Conservation (phyloP, 1,140 invertebrate genomes). For the Pseudomyrmex dendroicus region DNA sequence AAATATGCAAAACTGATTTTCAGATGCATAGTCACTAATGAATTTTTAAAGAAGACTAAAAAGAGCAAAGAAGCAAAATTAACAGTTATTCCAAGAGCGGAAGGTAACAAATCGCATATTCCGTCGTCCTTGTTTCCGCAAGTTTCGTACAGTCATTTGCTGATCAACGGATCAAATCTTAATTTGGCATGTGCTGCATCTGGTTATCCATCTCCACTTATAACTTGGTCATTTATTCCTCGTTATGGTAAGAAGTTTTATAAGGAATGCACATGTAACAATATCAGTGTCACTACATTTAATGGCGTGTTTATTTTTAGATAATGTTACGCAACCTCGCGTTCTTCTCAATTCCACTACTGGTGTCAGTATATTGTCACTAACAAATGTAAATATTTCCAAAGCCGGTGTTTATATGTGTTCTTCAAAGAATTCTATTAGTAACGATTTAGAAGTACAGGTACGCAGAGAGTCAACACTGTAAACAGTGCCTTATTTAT, state of each 20-base stretch:
- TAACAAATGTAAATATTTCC: constrained; percentile 81
- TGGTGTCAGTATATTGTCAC: constrained; percentile 82
- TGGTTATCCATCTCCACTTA: constrained; percentile 85
- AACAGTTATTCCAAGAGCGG: constrained; percentile 79
- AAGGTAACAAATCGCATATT: constrained; percentile 65
- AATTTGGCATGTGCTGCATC: constrained; percentile 86
- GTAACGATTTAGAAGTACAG: constrained; percentile 83
- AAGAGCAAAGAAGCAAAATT: constrained; percentile 85
- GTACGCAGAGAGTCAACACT: constrained; percentile 69
- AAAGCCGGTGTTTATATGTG: constrained; percentile 88
- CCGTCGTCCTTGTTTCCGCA: constrained; percentile 78
- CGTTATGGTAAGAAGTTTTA: constrained; percentile 74
- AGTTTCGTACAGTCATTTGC: constrained; percentile 77
- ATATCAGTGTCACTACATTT: constrained; percentile 12
- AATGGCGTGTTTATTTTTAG: constrained; percentile 44
- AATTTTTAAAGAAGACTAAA: constrained; percentile 84
- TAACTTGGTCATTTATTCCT: constrained; percentile 86
- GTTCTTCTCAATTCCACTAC: constrained; percentile 80
- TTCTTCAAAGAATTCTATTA: constrained; percentile 80
- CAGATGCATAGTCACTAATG: constrained; percentile 84
- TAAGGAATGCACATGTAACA: not conserved
- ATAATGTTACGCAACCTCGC: constrained; percentile 75
- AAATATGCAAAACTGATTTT: not conserved
- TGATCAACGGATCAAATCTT: constrained; percentile 81
- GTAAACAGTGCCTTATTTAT: not conserved